A percentile compares a stretch with the other conserved stretches of the same genome.
These are phyloP conservation scores for Hedya salicella DNA, from an alignment of 2,888 invertebrate species.

Conservation along the genomic window DNA sequence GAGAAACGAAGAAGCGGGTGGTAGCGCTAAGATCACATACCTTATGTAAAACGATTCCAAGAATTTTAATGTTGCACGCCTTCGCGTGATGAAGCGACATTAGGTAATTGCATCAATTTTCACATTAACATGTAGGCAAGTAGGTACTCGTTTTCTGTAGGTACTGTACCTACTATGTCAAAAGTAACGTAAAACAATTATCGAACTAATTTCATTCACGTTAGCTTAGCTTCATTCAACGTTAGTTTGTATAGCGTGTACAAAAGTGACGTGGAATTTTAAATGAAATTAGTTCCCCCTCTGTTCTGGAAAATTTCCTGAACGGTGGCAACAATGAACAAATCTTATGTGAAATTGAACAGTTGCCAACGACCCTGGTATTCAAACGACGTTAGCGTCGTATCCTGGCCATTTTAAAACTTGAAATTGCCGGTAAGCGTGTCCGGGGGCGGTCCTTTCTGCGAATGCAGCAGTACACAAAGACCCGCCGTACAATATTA, in stretches of 20 bases:
- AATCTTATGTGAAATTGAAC: slow-evolving; percentile 60
- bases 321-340: slow-evolving; percentile 56
- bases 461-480: slow-evolving; percentile 18
- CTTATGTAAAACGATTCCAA: not conserved
- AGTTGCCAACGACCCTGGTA: slow-evolving; percentile 52
- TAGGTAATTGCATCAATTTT: slow-evolving; percentile 25
- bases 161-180: not conserved
- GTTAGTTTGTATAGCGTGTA: too few relatives aligned
- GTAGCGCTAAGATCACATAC: not conserved
- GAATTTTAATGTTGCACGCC: not conserved
- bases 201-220: slow-evolving; percentile 23
- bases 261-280: slow-evolving; percentile 46
- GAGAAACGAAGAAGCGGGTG: not conserved
- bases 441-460: slow-evolving; percentile 32
- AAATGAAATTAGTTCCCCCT: slow-evolving; percentile 46
- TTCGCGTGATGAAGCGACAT: slow-evolving; percentile 11
- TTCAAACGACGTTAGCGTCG: slow-evolving; percentile 14
- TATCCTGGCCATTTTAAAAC: slow-evolving; percentile 22
- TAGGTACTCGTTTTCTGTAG: not conserved
- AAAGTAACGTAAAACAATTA: slow-evolving; percentile 7
- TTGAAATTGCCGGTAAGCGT: slow-evolving; percentile 19
- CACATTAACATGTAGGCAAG: slow-evolving; percentile 21
- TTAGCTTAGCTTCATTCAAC: too few relatives aligned
- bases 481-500: slow-evolving; percentile 26
- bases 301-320: slow-evolving; percentile 51